Evolutionary conservation across 2,113 vertebrate species (phyloP), one percentile per base, ranked within the genome.

Genomic region (Oreochromis aureus): DNA sequence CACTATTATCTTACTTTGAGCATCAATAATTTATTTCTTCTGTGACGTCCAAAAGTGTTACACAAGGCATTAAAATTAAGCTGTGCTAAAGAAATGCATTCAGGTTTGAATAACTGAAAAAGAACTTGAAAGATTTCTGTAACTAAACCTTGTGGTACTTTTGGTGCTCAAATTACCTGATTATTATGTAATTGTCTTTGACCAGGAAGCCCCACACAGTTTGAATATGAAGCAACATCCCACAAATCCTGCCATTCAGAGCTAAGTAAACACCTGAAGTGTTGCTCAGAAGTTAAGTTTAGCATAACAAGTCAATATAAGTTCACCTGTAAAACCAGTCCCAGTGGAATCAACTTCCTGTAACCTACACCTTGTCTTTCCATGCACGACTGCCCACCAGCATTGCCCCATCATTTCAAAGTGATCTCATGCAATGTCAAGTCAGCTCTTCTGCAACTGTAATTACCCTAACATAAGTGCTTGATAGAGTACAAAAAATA

Each of bases 281-380:
- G 22, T 7, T 18, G 58, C 41, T 59, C 22, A 13, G 19, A 58
- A 81, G 30, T 63, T 34, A 56, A 41, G 34, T 36, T 19, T 19
- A 56, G 24, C 54, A 56, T 7, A 55, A 59, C 12, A 54, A 79
- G 27, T 87, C 61, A 71, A 51, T 51, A 32, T 73, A 44, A 56
- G 18, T 86, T 32, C 71, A 27, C 41, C 73, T 73, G 53, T 87
- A 73, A 27, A 69, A 82, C 88, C 44, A 80, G 8, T 82, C n/a
- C 19, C 39, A 4, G 0, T 73, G 44, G 36, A 78, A 48, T 41
- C 79, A 44, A 6, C 66, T 56, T 87, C 30, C 63, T 82, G 86
- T 87, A 82, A 56, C 81, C n/a, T 30, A 85, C 84, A 93, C 73
- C 87, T 88, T 76, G 83, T 84, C 56, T 55, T 19, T 59, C 82